These are phyloP conservation scores for Ceratoteleas bidentatus DNA, from an alignment of 1,140 invertebrate genomes.

Conservation along the genomic window DNA sequence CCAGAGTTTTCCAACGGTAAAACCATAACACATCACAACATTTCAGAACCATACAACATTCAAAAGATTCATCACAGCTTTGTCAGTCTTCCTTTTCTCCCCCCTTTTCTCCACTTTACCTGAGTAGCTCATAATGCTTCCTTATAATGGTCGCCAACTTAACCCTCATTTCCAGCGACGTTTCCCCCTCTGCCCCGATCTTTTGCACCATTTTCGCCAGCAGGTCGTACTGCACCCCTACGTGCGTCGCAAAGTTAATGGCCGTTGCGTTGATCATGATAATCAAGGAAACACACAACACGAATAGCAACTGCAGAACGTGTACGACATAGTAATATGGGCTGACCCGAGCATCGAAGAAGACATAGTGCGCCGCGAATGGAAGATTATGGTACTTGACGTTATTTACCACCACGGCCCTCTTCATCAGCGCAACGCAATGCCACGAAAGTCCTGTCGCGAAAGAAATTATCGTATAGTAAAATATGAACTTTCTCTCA, in stretches of 20 bases:
- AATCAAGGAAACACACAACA: constrained; percentile 4
- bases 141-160: neutral
- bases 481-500: neutral
- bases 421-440: neutral
- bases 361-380: neutral
- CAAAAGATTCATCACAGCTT: no score
- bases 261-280: constrained; percentile 4
- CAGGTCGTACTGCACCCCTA: constrained; percentile 13
- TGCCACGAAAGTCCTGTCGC: neutral
- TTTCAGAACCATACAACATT: no score
- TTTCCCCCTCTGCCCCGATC: neutral
- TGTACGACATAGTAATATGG: constrained; percentile 4
- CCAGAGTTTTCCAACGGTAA: no score
- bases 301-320: neutral
- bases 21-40: no score
- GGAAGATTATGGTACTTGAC: constrained; percentile 7
- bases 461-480: neutral
- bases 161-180: neutral
- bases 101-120: constrained; percentile 13
- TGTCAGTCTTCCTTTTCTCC: no score
- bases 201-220: neutral
- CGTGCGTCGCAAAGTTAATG: constrained; percentile 13
- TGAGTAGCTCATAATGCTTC: constrained; percentile 22
- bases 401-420: neutral
- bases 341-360: constrained; percentile 4